phyloP scores from a whole-genome alignment of 2,797 vertebrate genomes.

The Liasis olivaceus region DNA sequence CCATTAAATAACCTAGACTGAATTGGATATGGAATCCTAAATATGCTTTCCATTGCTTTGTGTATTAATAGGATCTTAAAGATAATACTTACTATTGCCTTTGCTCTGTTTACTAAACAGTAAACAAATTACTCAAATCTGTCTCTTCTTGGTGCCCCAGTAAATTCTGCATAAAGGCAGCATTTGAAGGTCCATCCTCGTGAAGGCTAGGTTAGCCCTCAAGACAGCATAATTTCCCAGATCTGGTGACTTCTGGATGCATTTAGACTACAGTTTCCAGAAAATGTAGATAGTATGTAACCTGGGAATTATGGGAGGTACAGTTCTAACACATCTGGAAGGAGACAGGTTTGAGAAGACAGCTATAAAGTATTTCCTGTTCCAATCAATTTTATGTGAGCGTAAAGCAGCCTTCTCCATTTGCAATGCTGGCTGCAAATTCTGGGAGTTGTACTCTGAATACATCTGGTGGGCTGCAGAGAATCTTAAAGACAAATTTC shows the following conservation, averaged over 20 bases:
- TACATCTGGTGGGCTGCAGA: background rate
- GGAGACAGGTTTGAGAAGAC: background rate
- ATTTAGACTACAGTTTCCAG: background rate
- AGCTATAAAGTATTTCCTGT: background rate
- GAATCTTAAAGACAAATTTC: background rate
- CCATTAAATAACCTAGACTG: background rate
- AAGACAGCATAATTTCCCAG: background rate
- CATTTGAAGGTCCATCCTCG: background rate
- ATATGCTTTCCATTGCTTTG: background rate
- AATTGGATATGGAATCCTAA: background rate
- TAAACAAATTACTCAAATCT: background rate
- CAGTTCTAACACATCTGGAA: background rate
- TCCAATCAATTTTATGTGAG: constrained; percentile 32
- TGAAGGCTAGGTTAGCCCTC: background rate
- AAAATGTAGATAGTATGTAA: background rate
- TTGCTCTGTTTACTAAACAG: background rate
- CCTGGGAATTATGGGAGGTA: background rate
- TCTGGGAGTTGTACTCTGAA: background rate
- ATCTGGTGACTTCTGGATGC: background rate
- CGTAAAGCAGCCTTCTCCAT: background rate
- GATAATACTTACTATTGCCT: background rate
- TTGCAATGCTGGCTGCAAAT: background rate
- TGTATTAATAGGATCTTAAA: background rate
- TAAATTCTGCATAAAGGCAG: background rate
- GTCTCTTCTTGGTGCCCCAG: background rate